Percentiles rank a stretch among this genome's conserved stretches.
Evolutionary conservation across 1,140 invertebrate species (phyloP).

Genomic region (Caenorhabditis briggsae): DNA sequence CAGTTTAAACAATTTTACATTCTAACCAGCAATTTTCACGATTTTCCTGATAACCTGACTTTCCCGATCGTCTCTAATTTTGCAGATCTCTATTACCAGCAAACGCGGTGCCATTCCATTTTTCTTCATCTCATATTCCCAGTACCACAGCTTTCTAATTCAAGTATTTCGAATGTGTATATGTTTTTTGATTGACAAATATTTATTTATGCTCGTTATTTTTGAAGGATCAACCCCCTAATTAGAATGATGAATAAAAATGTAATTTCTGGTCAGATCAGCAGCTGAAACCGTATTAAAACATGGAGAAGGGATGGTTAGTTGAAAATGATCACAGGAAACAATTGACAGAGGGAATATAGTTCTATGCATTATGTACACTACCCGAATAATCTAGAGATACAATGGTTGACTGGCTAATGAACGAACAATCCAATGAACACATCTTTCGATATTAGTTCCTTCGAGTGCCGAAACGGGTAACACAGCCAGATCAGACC

Average conservation of each 20-base stretch:
- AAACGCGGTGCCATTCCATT: background rate
- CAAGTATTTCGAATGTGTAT: background rate
- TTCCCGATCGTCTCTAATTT: background rate
- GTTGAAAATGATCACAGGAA: conserved; percentile 11
- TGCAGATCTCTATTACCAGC: conserved; percentile 5
- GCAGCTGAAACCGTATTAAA: conserved; percentile 36
- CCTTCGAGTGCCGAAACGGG: conserved; percentile 72
- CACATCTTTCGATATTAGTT: conserved; percentile 66
- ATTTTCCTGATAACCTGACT: background rate
- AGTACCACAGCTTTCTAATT: background rate
- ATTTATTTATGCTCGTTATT: no score
- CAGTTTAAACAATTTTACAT: conserved; percentile 37
- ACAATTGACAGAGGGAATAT: background rate
- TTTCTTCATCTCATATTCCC: background rate
- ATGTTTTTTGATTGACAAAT: background rate
- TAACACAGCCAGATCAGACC: conserved; percentile 70
- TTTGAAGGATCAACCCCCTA: no score
- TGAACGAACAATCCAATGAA: conserved; percentile 61
- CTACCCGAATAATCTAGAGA: background rate
- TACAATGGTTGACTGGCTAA: conserved; percentile 59
- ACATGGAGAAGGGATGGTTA: background rate
- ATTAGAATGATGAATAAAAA: no score
- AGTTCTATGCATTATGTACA: background rate
- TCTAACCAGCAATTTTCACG: background rate
- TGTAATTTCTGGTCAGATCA: conserved; percentile 29